Evolutionary conservation across 35 echinoderm and acorn worm genomes (phyloP), one percentile per base, ranked within the genome.

Genomic region (Amphiura filiformis): DNA sequence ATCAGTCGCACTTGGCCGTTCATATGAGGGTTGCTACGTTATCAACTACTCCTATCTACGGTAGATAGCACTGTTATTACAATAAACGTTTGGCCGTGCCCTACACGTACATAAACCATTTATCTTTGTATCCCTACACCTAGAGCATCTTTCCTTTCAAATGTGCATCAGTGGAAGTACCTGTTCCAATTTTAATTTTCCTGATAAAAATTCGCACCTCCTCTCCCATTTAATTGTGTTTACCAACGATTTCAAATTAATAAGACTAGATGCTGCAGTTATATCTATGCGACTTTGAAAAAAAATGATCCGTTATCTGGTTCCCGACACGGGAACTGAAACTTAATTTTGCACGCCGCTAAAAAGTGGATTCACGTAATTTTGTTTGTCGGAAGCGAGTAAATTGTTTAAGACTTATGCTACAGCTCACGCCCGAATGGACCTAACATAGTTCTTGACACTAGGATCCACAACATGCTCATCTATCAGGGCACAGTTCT

Each of bases 161-260:
- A n/a, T n/a, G n/a, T n/a, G n/a, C n/a, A n/a, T n/a, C n/a, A n/a
- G n/a, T n/a, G 17, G 41, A 17, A 9, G 4, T 47, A 47, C 41
- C 41, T 47, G 41, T 47, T 17, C 41, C 41, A 47, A 47, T 47
- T 47, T 47, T 47, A 4, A 47, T 47, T 47, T 47, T 47, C 41
- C 5, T 47, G 41, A 47, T 47, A 47, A 47, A 47, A 47, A 47
- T 47, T 4, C 41, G 61, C 15, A 70, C 61, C 61, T 30, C 61
- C 1, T 70, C 26, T 23, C 28, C 61, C 7, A 13, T n/a, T 70
- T 70, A 23, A 70, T 70, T 70, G 7, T 70, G 61, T 70, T 70
- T 70, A 70, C 61, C 26, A n/a, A 70, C 9, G 61, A 70, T 70
- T 70, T 70, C 61, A 70, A 70, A 70, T 70, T 70, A 70, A 70